These are phyloP conservation scores for Catharus fuscescens DNA, from an alignment of 2,113 vertebrate species.

Conservation along the genomic window DNA sequence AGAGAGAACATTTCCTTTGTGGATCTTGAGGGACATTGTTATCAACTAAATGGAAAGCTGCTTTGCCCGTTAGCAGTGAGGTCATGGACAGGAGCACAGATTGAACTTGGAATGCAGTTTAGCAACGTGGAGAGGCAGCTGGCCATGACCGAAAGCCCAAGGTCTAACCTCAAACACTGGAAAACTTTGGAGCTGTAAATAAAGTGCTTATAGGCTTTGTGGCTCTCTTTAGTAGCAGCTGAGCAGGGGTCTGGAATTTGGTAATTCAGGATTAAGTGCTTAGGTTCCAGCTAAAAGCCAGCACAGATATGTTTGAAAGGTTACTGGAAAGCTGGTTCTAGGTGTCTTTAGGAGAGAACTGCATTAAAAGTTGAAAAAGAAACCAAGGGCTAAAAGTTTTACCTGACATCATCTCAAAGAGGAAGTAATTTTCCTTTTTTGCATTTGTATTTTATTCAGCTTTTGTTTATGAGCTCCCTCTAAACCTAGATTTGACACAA, in stretches of 20 bases:
- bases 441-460: background rate
- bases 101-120: background rate
- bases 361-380: background rate
- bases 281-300: background rate
- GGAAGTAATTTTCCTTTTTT: background rate
- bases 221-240: background rate
- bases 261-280: background rate
- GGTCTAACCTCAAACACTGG: background rate
- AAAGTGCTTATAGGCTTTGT: background rate
- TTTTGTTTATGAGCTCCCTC: background rate
- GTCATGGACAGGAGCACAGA: background rate
- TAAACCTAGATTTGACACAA: background rate
- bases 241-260: background rate
- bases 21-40: background rate
- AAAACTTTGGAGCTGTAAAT: background rate
- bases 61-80: background rate
- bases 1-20: background rate
- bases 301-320: background rate
- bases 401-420: background rate
- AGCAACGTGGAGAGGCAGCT: background rate
- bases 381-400: background rate
- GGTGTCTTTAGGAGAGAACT: background rate
- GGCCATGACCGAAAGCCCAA: background rate
- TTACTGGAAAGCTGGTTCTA: background rate
- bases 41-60: background rate